Percentiles rank a stretch among this genome's conserved stretches.
Conservation (phyloP, 2,797 vertebrate species). For the Melanotaenia pygmaea region DNA sequence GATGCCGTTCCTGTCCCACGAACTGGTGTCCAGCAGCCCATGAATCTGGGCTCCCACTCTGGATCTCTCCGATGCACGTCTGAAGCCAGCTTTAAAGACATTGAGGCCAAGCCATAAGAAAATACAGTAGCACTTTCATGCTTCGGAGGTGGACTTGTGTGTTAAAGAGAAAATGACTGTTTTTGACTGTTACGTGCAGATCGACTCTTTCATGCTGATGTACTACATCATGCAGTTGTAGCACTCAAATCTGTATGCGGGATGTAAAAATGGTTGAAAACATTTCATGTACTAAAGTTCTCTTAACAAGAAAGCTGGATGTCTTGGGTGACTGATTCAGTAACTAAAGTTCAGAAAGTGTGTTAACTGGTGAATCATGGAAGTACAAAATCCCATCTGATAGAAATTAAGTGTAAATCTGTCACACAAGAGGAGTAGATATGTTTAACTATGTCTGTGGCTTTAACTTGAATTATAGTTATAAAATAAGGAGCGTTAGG, state of each 20-base stretch:
- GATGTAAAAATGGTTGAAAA: slow-evolving; percentile 78
- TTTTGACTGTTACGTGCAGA: slow-evolving; percentile 82
- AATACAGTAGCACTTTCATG: slow-evolving; percentile 83
- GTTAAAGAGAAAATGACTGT: slow-evolving; percentile 77
- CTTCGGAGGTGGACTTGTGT: slow-evolving; percentile 77
- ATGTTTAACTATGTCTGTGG: background rate
- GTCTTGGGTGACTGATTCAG: slow-evolving; percentile 42
- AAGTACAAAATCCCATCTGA: slow-evolving; percentile 35
- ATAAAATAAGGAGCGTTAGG: slow-evolving; percentile 1
- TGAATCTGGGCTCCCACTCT: slow-evolving; percentile 89
- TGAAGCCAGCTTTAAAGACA: slow-evolving; percentile 98
- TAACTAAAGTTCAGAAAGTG: slow-evolving; percentile 45
- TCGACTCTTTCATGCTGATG: slow-evolving; percentile 85
- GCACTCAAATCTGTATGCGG: slow-evolving; percentile 75
- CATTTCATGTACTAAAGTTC: slow-evolving; percentile 60
- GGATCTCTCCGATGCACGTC: slow-evolving; percentile 89
- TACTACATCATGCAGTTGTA: slow-evolving; percentile 84
- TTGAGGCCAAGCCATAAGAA: slow-evolving; percentile 90
- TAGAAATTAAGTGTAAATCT: slow-evolving; percentile 15
- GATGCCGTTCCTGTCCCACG: slow-evolving; percentile 93
- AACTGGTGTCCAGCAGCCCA: slow-evolving; percentile 90
- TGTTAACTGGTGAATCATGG: slow-evolving; percentile 31
- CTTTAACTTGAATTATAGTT: background rate
- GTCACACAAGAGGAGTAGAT: slow-evolving; percentile 3
- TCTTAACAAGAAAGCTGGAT: slow-evolving; percentile 41